Evolutionary conservation across 2,113 vertebrate genomes (phyloP).

Genomic region (Mus spicilegus): DNA sequence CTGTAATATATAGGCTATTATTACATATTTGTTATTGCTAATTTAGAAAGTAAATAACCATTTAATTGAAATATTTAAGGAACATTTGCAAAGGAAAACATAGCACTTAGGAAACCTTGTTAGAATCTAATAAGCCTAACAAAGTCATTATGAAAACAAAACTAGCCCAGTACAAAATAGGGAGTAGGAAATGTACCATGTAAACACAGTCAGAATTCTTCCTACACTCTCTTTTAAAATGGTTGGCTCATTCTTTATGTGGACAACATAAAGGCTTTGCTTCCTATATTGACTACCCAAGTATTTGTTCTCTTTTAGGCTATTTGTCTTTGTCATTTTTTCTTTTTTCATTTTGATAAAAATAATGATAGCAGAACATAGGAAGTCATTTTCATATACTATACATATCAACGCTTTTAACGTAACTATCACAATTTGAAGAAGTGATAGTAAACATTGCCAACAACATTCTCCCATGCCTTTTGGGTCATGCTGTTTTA

Average conservation of each 20-base stretch:
- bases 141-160: neutral
- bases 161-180: neutral
- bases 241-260: neutral
- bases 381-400: neutral
- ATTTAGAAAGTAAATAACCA: slow-evolving; percentile 85
- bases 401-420: neutral
- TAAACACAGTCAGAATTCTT: neutral
- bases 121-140: slow-evolving; percentile 44
- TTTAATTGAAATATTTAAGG: slow-evolving; percentile 82
- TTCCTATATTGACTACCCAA: slow-evolving; percentile 46
- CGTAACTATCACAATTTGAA: neutral
- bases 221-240: slow-evolving; percentile 25
- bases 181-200: neutral
- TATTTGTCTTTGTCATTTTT: neutral
- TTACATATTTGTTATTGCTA: slow-evolving; percentile 81
- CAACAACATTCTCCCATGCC: neutral
- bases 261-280: neutral
- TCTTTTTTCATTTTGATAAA: neutral
- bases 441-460: neutral
- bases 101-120: slow-evolving; percentile 44
- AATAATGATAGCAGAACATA: slow-evolving; percentile 9
- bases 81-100: slow-evolving; percentile 74
- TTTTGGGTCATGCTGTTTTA: neutral
- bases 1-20: slow-evolving; percentile 83
- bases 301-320: slow-evolving; percentile 14